phyloP scores from a whole-genome alignment of 1,140 invertebrate species.

The Tetranychus urticae region DNA sequence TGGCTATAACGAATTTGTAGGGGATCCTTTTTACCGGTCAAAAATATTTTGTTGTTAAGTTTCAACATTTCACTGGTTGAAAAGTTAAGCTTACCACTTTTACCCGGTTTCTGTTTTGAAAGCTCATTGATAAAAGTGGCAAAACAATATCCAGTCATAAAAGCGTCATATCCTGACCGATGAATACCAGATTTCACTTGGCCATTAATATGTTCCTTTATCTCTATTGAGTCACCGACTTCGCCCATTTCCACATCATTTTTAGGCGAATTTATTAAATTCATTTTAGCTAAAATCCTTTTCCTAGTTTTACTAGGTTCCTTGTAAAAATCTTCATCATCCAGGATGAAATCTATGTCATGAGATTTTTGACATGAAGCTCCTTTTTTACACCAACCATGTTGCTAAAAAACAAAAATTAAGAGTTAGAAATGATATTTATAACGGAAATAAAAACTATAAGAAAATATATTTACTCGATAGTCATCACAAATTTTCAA shows the following conservation, averaged over 20 bases:
- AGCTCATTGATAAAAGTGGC: constrained; percentile 16
- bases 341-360: constrained; percentile 20
- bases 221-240: not conserved
- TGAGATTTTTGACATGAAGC: constrained; percentile 19
- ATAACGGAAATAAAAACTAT: too few relatives aligned
- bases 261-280: not conserved
- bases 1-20: constrained; percentile 19
- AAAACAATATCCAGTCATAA: constrained; percentile 26
- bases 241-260: not conserved
- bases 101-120: constrained; percentile 5
- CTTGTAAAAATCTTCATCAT: constrained; percentile 9
- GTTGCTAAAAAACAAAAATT: not conserved
- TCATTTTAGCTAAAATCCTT: not conserved
- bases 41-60: constrained; percentile 19
- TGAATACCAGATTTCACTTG: constrained; percentile 14
- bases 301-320: constrained; percentile 5
- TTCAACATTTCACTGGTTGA: constrained; percentile 11
- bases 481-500: constrained; percentile 8
- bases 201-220: not conserved
- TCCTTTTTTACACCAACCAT: constrained; percentile 21
- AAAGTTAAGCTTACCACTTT: constrained; percentile 1
- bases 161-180: constrained; percentile 25
- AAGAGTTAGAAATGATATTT: too few relatives aligned
- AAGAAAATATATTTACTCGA: not conserved
- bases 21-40: constrained; percentile 21